Evolutionary conservation across 2,113 vertebrate genomes (phyloP), one percentile per base, ranked within the genome.

Genomic region (Neolamprologus cancellatus): DNA sequence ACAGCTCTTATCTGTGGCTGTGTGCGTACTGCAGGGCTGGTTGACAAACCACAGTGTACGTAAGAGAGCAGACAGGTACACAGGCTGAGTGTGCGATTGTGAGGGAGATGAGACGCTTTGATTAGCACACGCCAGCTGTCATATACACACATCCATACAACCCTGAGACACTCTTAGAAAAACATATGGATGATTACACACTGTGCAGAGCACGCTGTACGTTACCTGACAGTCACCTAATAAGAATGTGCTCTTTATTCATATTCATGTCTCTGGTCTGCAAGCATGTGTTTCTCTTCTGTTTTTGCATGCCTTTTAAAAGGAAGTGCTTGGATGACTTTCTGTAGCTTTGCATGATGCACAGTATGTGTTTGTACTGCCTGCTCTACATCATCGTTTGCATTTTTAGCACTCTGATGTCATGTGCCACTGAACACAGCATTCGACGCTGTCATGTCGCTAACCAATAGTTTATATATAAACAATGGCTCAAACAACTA

Each of bases 11-110:
- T 95, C 93, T 92, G 90, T 25, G 30, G 82, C 64, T 82, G 81
- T 17, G 44, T 81, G 88, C 39, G 48, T 80, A 86, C 74, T 90
- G 90, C 92, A 91, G 83, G 44, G 85, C 48, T 66, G 76, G 83
- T 41, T 86, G 88, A 79, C 55, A 91, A 91, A 94, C 94, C 94
- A 28, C 94, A 95, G 83, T 52, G 90, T 91, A 82, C 94, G 92
- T 91, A 94, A 86, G 71, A 82, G 53, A 84, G 78, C 76, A 81
- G 36, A 78, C 91, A 92, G 89, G 91, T 91, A 90, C 57, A 83
- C 54, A 78, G 79, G 28, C 89, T 52, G 39, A 83, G 83, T 76
- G 87, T 79, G 88, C 89, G 79, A 87, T 94, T 87, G 88, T 87
- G 84, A 86, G 50, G 79, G 50, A 87, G 89, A 92, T 92, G 78